A percentile compares a stretch with the other conserved stretches of the same genome.
Conservation (phyloP, 1,140 invertebrate species). For the Drosophila erecta region DNA sequence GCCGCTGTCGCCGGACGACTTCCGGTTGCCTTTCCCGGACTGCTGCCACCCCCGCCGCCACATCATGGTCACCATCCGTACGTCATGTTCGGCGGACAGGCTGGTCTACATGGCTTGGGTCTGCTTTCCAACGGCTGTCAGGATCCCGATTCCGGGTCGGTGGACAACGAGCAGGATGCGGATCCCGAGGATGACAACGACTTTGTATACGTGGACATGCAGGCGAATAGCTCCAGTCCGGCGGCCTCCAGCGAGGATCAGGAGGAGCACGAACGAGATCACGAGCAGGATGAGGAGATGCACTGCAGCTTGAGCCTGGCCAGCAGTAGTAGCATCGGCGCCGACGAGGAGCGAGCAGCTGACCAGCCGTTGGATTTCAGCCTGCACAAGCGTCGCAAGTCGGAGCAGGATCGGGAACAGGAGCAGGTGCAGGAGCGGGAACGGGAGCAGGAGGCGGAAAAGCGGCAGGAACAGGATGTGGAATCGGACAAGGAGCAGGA, state of each 20-base stretch:
- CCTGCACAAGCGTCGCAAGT: slow-evolving; percentile 67
- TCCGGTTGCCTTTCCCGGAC: slow-evolving; percentile 85
- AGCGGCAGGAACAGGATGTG: background rate
- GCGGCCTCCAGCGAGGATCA: slow-evolving; percentile 63
- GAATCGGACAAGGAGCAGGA: background rate
- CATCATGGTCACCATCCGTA: slow-evolving; percentile 44
- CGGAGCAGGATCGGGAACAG: slow-evolving; percentile 1
- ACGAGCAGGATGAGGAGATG: slow-evolving; percentile 51
- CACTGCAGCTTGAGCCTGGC: slow-evolving; percentile 65
- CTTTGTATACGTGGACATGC: slow-evolving; percentile 77
- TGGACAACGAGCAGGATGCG: slow-evolving; percentile 42
- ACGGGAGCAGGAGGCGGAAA: background rate
- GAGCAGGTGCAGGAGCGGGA: background rate
- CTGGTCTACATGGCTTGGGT: slow-evolving; percentile 41
- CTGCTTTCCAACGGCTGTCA: slow-evolving; percentile 49
- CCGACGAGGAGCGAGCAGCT: slow-evolving; percentile 17
- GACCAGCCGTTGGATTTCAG: slow-evolving; percentile 79
- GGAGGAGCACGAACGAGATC: slow-evolving; percentile 43
- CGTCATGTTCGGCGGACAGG: slow-evolving; percentile 51
- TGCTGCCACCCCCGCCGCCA: slow-evolving; percentile 84
- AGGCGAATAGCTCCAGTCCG: slow-evolving; percentile 70
- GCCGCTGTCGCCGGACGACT: slow-evolving; percentile 63
- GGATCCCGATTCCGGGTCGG: slow-evolving; percentile 26
- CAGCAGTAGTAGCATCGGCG: slow-evolving; percentile 49
- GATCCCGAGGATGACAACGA: slow-evolving; percentile 65